Percentiles rank a stretch among this genome's conserved stretches.
Conservation (phyloP, 2,888 invertebrate species). For the Encarsia formosa region DNA sequence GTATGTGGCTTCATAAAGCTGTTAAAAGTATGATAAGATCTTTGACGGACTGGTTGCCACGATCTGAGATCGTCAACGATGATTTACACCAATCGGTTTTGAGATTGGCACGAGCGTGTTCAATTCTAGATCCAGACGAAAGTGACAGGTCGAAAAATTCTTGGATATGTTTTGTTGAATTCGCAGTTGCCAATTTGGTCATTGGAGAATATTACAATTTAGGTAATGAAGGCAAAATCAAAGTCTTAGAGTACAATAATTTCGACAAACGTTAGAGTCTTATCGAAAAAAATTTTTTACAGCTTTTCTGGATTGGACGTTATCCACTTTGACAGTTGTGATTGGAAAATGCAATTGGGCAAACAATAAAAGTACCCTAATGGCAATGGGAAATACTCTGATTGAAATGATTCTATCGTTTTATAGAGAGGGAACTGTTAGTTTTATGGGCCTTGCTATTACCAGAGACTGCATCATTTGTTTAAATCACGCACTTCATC, state of each 20-base stretch:
- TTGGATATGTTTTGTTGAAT: conserved; percentile 53
- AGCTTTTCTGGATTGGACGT: conserved; percentile 55
- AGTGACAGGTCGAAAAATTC: conserved; percentile 32
- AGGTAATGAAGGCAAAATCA: no score
- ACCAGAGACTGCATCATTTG: conserved; percentile 55
- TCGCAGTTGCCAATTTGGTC: conserved; percentile 53
- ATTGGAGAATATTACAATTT: conserved; percentile 58
- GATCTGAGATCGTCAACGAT: conserved; percentile 38
- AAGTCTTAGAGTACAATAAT: no score
- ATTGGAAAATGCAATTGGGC: conserved; percentile 54
- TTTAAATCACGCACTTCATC: conserved; percentile 55
- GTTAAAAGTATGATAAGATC: conserved; percentile 44
- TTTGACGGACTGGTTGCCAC: conserved; percentile 38
- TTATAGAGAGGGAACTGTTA: conserved; percentile 54
- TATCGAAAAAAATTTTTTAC: conserved; percentile 32
- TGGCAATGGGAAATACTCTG: conserved; percentile 49
- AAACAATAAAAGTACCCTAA: conserved; percentile 44
- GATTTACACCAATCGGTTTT: conserved; percentile 43
- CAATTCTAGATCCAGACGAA: conserved; percentile 30
- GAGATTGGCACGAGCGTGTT: conserved; percentile 42
- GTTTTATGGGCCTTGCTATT: conserved; percentile 58
- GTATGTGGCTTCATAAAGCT: conserved; percentile 38
- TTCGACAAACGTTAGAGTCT: neutral
- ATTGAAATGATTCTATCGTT: conserved; percentile 56
- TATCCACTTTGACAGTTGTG: conserved; percentile 54